Percentiles rank a stretch among this genome's conserved stretches.
Evolutionary conservation across 2,113 vertebrate genomes (phyloP).

Genomic region (Percina caprodes): DNA sequence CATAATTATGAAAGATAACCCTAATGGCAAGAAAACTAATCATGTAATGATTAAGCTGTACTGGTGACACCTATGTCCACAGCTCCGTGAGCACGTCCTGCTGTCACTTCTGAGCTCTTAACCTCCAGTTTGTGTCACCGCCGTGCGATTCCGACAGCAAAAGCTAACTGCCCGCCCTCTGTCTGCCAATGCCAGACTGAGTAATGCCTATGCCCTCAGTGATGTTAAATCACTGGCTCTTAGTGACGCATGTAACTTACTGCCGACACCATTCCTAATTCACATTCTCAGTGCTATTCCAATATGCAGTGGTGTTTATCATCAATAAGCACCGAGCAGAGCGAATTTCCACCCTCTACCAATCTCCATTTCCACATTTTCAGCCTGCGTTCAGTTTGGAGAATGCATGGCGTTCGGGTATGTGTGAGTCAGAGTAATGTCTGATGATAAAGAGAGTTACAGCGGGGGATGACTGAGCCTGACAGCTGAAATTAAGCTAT

Average conservation of each 20-base stretch:
- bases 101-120: neutral
- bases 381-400: constrained; percentile 34
- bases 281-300: constrained; percentile 49
- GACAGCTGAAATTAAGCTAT: constrained; percentile 50
- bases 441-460: constrained; percentile 44
- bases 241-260: constrained; percentile 43
- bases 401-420: constrained; percentile 27
- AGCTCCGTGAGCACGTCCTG: neutral
- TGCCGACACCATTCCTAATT: constrained; percentile 63
- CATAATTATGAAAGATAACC: neutral
- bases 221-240: constrained; percentile 56
- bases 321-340: constrained; percentile 46
- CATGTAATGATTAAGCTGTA: neutral
- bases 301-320: constrained; percentile 53
- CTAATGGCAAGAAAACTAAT: neutral
- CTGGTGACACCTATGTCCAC: neutral
- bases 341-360: constrained; percentile 45
- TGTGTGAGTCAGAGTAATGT: constrained; percentile 55
- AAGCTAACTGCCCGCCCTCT: constrained; percentile 5
- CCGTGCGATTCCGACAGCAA: constrained; percentile 17
- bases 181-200: constrained; percentile 36
- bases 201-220: constrained; percentile 36
- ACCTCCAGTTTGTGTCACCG: constrained; percentile 33
- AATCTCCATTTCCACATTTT: constrained; percentile 61
- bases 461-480: constrained; percentile 32